Conservation (phyloP, 2,888 invertebrate species). For the Leptinotarsa tumamoca region DNA sequence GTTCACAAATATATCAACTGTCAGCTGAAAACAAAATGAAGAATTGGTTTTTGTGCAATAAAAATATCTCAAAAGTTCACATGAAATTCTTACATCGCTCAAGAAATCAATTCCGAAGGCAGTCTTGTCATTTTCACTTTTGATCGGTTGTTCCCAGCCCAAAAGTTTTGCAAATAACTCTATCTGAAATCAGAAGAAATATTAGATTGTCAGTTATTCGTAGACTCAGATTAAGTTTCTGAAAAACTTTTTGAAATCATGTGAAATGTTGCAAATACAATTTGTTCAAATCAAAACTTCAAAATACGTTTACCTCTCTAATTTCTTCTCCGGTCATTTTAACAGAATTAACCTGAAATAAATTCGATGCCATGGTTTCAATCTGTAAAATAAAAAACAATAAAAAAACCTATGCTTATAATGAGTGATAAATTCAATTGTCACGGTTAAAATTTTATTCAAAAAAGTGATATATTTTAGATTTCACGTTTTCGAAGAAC, state of each 20-base stretch:
- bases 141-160: slow-evolving; percentile 36
- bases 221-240: not conserved
- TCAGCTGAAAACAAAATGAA: slow-evolving; percentile 35
- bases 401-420: not conserved
- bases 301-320: slow-evolving; percentile 30
- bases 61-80: too few species aligned
- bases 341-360: slow-evolving; percentile 35
- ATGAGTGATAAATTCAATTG: not conserved
- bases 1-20: slow-evolving; percentile 22
- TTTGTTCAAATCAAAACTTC: not conserved
- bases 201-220: too few species aligned
- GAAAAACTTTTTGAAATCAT: too few species aligned
- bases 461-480: too few species aligned
- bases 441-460: too few species aligned
- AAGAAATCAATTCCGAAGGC: slow-evolving; percentile 31
- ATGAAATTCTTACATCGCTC: slow-evolving; percentile 26
- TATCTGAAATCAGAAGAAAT: slow-evolving; percentile 30
- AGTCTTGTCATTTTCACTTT: slow-evolving; percentile 25
- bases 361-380: slow-evolving; percentile 21
- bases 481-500: too few species aligned
- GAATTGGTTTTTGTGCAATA: slow-evolving; percentile 6
- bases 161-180: slow-evolving; percentile 38
- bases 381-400: slow-evolving; percentile 30
- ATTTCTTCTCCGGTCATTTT: slow-evolving; percentile 35
- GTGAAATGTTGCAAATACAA: too few species aligned